Conservation (phyloP, 2,113 vertebrate species). For the Pelecanoides urinatrix region DNA sequence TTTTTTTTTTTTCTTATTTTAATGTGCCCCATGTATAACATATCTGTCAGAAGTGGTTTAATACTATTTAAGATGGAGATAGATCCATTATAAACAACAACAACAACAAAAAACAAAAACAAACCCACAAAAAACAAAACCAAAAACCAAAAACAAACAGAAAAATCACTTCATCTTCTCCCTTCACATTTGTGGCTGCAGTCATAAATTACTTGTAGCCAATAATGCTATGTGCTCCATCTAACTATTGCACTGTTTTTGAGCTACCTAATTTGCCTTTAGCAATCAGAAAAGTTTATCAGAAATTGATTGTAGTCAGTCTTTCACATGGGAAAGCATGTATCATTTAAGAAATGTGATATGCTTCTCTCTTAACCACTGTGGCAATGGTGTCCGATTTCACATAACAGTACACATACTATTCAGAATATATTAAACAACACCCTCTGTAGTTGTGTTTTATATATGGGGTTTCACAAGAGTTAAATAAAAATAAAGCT, state of each 20-base stretch:
- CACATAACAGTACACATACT: background rate
- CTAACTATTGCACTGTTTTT: background rate
- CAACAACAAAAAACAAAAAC: background rate
- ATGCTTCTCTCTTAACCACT: background rate
- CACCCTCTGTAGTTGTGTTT: background rate
- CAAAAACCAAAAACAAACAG: background rate
- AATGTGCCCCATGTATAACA: accelerated
- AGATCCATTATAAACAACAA: accelerated
- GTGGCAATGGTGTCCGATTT: background rate
- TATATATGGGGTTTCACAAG: background rate
- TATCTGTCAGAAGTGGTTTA: background rate
- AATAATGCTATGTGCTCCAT: background rate
- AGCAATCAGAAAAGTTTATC: background rate
- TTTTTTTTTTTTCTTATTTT: background rate
- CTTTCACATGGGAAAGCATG: background rate
- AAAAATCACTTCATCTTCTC: background rate
- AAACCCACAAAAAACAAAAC: accelerated
- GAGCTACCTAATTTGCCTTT: background rate
- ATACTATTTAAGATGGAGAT: background rate
- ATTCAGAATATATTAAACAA: background rate
- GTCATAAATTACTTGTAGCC: background rate
- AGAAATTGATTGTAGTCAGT: background rate
- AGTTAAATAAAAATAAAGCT: background rate
- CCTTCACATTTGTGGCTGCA: background rate
- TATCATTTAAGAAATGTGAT: background rate